Conservation (phyloP, 37 sponge, comb jelly and placozoan genomes). For the Chondrilla cf. caribensis region DNA sequence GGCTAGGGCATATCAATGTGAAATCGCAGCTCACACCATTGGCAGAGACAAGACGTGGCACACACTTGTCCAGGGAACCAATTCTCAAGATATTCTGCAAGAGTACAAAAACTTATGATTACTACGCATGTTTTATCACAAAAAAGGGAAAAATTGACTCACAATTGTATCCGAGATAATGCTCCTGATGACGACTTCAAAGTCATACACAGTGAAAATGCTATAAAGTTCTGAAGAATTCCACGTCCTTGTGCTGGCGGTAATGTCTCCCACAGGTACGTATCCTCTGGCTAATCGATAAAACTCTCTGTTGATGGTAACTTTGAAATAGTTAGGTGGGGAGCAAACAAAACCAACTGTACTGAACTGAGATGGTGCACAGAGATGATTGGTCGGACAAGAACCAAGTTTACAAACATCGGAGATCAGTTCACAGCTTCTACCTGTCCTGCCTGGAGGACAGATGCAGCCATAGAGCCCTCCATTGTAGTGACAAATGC, state of each 20-base stretch:
- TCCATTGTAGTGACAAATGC: neutral
- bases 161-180: neutral
- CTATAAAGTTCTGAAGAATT: neutral
- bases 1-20: neutral
- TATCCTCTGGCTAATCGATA: neutral
- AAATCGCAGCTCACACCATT: neutral
- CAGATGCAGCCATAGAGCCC: neutral
- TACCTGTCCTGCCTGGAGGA: neutral
- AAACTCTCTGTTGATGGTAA: neutral
- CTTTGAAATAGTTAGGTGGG: neutral
- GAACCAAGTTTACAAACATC: neutral
- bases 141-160: neutral
- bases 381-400: neutral
- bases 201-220: neutral
- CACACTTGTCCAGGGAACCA: neutral
- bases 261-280: neutral
- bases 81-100: neutral
- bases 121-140: too few species aligned
- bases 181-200: neutral
- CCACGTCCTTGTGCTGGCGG: neutral
- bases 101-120: neutral
- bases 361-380: neutral
- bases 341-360: neutral
- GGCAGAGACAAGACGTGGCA: neutral
- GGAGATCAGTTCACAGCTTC: slow-evolving; percentile 19